Conservation (phyloP, 2,797 vertebrate genomes). For the Alca torda region DNA sequence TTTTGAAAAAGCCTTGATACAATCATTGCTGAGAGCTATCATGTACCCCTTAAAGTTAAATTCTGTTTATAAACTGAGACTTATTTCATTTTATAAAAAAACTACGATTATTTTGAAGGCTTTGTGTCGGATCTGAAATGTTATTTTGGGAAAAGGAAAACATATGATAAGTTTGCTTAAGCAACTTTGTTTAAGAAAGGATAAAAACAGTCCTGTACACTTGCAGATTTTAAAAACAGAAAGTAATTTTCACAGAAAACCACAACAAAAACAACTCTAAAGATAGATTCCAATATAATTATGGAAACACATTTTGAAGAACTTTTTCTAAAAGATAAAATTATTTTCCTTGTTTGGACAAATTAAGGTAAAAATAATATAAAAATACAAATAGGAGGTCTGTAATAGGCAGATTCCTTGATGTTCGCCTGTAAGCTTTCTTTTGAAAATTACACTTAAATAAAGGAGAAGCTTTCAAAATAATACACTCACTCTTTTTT, state of each 20-base stretch:
- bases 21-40: constrained; percentile 42
- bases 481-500: background rate
- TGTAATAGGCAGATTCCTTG: background rate
- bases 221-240: constrained; percentile 73
- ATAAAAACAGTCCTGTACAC: constrained; percentile 71
- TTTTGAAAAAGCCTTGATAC: constrained; percentile 56
- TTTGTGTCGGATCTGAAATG: constrained; percentile 67
- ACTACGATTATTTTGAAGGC: constrained; percentile 61
- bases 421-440: background rate
- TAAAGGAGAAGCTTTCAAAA: background rate
- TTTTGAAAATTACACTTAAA: background rate
- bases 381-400: constrained; percentile 49
- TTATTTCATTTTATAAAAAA: constrained; percentile 65
- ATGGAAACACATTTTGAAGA: constrained; percentile 68
- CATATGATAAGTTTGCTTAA: constrained; percentile 72
- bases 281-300: constrained; percentile 72
- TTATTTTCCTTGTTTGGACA: constrained; percentile 67
- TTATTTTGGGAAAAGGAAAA: constrained; percentile 76
- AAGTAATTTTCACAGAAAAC: constrained; percentile 74
- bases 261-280: constrained; percentile 77
- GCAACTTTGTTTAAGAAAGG: constrained; percentile 69
- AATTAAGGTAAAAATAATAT: constrained; percentile 52
- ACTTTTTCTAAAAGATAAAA: constrained; percentile 68
- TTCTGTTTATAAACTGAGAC: constrained; percentile 65
- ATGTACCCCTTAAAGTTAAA: constrained; percentile 51